Evolutionary conservation across 30 jellyfish, hydroid and myxozoan species (phyloP), one percentile per base, ranked within the genome.

Genomic region (Turritopsis dohrnii): DNA sequence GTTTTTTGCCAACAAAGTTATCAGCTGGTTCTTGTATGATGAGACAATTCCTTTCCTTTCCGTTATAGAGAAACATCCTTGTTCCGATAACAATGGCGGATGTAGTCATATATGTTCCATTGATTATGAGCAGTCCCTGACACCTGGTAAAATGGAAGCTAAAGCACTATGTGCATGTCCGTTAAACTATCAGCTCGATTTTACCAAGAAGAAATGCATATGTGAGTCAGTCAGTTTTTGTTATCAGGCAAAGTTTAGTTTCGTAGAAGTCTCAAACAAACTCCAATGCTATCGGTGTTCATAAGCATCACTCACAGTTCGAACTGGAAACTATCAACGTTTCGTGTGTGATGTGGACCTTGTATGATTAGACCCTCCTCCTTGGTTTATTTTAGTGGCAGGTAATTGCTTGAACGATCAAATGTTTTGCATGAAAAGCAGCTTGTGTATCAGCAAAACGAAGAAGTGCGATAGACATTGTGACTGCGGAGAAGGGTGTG

Each of bases 61-160:
- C 31, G 8, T n/a, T n/a, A n/a, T 29, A 88, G 96, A 86, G 53
- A 18, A 24, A 0, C 98, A 93, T 81, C 98, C 98, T 17, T 93
- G 98, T 65, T 27, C 88, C 30, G 66, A 20, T 54, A 88, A 93
- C 91, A 93, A 88, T 76, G 96, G 98, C 30, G 71, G 71, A 16
- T 93, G 98, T 96, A 93, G 98, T 83, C 96, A 93, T 60, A 88
- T 93, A 76, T 93, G 98, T 77, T 65, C 85, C 24, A 29, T 88
- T 30, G 74, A 89, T n/a, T 84, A 76, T 52, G 96, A 72, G 25
- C 24, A 25, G 19, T 66, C 66, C 16, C 22, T 65, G 29, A 25
- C 85, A 0, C 69, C 85, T 21, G 29, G 27, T 13, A 82, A 82
- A 28, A 69, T 65, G 25, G 52, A 31, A 20, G 73, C 85, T 1